Evolutionary conservation across 2,113 vertebrate species (phyloP).

Genomic region (Paradoxurus hermaphroditus): DNA sequence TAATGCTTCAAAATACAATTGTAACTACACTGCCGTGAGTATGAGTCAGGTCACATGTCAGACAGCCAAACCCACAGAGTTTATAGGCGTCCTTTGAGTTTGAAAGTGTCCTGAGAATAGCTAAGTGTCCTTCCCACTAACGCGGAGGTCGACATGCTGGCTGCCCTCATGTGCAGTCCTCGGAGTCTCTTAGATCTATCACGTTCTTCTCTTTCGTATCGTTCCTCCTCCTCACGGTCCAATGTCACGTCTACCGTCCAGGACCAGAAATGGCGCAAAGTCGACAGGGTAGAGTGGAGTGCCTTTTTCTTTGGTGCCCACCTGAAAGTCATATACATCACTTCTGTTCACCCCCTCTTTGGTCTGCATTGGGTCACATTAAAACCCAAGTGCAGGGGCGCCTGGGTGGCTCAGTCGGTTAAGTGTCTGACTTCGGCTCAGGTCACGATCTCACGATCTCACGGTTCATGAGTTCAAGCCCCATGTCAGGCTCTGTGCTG

Average conservation of each 20-base stretch:
- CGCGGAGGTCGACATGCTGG: rapidly evolving
- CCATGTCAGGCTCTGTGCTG: no score
- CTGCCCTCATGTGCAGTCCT: no score
- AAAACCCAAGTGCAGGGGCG: no score
- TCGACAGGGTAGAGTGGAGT: no score
- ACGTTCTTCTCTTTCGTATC: no score
- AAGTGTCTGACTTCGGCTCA: no score
- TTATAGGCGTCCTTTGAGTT: background rate
- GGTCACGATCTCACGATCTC: no score
- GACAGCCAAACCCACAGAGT: background rate
- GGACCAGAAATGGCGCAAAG: background rate
- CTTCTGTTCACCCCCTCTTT: background rate
- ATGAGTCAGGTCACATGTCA: no score
- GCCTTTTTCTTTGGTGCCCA: rapidly evolving
- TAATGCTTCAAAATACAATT: background rate
- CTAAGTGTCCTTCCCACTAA: background rate
- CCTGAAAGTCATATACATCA: rapidly evolving
- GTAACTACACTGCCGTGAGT: background rate
- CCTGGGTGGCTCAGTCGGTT: no score
- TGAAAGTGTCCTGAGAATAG: background rate
- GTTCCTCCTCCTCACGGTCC: background rate
- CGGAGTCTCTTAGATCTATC: background rate
- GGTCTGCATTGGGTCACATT: background rate
- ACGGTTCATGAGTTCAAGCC: no score
- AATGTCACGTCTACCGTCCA: no score